Conservation (phyloP, 2,797 vertebrate species). For the Siniperca undulata region DNA sequence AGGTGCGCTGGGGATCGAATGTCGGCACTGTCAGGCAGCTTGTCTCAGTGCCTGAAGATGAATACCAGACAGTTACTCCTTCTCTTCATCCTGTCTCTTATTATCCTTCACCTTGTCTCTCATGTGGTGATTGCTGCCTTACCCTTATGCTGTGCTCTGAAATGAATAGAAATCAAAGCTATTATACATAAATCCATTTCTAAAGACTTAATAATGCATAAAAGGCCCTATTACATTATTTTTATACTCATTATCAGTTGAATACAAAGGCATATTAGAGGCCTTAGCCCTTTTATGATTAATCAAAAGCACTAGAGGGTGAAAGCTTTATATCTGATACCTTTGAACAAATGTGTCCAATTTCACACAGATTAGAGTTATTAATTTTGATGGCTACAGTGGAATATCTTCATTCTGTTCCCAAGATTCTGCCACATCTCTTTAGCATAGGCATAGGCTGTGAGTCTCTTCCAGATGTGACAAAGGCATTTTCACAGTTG, state of each 20-base stretch:
- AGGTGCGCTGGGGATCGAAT: slow-evolving; percentile 73
- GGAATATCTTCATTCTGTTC: slow-evolving; percentile 35
- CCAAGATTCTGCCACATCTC: slow-evolving; percentile 28
- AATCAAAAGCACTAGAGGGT: slow-evolving; percentile 69
- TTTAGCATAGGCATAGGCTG: slow-evolving; percentile 18
- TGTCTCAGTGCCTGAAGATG: slow-evolving; percentile 55
- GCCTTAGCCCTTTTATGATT: slow-evolving; percentile 59
- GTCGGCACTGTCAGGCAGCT: slow-evolving; percentile 71
- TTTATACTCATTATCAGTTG: slow-evolving; percentile 64
- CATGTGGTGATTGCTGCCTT: slow-evolving; percentile 23
- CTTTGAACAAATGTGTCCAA: slow-evolving; percentile 72
- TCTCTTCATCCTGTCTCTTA: slow-evolving; percentile 35
- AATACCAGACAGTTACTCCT: slow-evolving; percentile 56
- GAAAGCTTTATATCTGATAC: slow-evolving; percentile 68
- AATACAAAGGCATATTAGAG: slow-evolving; percentile 70
- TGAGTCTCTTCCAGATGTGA: slow-evolving; percentile 25
- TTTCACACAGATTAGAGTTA: slow-evolving; percentile 69
- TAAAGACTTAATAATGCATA: slow-evolving; percentile 60
- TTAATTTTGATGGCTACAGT: slow-evolving; percentile 59
- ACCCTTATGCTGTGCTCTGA: slow-evolving; percentile 35
- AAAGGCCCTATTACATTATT: slow-evolving; percentile 64
- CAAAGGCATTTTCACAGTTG: slow-evolving; percentile 38
- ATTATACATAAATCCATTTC: slow-evolving; percentile 63
- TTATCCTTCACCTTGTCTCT: slow-evolving; percentile 44
- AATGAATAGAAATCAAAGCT: slow-evolving; percentile 50